Evolutionary conservation across 2,888 invertebrate genomes (phyloP).

Genomic region (Parnassius glacialis): DNA sequence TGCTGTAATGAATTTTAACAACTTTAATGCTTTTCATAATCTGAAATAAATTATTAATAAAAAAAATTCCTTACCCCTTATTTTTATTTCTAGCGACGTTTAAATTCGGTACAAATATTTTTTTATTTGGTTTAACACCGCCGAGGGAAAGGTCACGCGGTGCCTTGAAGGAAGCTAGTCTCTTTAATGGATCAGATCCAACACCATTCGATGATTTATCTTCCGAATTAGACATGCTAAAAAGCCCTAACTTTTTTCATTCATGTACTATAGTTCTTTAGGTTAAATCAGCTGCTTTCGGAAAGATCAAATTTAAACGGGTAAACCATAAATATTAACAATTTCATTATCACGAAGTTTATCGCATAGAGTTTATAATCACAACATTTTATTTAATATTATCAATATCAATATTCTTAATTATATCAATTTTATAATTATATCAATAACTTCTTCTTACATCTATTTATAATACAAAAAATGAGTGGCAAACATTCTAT

Average conservation of each 20-base stretch:
- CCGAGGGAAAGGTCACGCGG: conserved; percentile 82
- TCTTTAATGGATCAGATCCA: conserved; percentile 55
- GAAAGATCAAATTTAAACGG: neutral
- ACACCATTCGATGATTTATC: conserved; percentile 54
- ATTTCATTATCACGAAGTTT: too few species aligned
- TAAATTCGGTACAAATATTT: conserved; percentile 82
- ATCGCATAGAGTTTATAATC: too few species aligned
- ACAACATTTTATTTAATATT: too few species aligned
- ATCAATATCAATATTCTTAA: too few species aligned
- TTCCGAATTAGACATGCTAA: conserved; percentile 54
- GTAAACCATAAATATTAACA: too few species aligned
- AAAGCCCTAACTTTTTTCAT: conserved; percentile 3
- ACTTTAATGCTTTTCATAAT: neutral
- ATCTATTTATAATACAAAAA: too few species aligned
- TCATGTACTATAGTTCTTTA: conserved; percentile 2
- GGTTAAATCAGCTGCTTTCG: conserved; percentile 7
- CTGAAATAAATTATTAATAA: neutral
- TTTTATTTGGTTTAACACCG: conserved; percentile 73
- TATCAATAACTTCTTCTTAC: too few species aligned
- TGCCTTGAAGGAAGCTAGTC: conserved; percentile 76
- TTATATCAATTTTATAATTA: too few species aligned
- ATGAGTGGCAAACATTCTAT: too few species aligned
- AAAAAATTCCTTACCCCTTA: conserved; percentile 56
- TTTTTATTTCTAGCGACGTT: conserved; percentile 83
- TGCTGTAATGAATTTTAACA: too few species aligned